phyloP scores from a whole-genome alignment of 2,113 vertebrate species.

The Strigops habroptila region DNA sequence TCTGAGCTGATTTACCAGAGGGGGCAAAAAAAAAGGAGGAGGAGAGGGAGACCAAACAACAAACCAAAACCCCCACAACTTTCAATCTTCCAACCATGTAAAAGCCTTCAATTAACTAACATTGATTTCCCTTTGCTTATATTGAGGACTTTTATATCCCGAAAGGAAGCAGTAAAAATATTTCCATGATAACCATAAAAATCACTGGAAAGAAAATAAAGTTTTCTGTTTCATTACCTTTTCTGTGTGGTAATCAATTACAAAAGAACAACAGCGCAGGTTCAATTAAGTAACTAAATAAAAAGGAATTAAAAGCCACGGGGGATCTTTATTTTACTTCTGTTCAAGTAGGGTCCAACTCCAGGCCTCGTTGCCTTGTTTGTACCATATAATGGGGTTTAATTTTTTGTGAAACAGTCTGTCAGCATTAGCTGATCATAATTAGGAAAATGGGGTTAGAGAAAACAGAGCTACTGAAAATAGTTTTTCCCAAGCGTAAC shows the following conservation, averaged over 20 bases:
- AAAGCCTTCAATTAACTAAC: neutral
- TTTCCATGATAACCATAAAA: conserved; percentile 30
- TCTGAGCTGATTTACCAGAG: neutral
- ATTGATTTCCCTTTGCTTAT: neutral
- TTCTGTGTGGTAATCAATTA: conserved; percentile 23
- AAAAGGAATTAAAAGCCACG: conserved; percentile 50
- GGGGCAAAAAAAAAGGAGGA: too few species aligned
- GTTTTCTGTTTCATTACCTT: conserved; percentile 44
- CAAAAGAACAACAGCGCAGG: neutral
- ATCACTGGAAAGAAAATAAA: conserved; percentile 19
- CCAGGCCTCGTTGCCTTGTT: conserved; percentile 13
- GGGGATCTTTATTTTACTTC: conserved; percentile 25
- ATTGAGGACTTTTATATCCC: neutral
- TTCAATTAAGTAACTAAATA: conserved; percentile 52
- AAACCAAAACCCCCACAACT: neutral
- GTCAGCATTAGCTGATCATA: conserved; percentile 23
- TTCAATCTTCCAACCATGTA: neutral
- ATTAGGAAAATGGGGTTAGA: conserved; percentile 18
- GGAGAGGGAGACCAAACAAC: neutral
- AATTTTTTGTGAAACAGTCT: conserved; percentile 20
- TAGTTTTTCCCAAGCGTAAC: conserved; percentile 1
- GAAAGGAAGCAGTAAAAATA: conserved; percentile 23
- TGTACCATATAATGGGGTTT: neutral
- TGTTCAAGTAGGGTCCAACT: neutral
- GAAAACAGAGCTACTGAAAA: conserved; percentile 19